A percentile compares a stretch with the other conserved stretches of the same genome.
Conservation (phyloP, 2,113 vertebrate genomes). For the Lethenteron camtschaticum region DNA sequence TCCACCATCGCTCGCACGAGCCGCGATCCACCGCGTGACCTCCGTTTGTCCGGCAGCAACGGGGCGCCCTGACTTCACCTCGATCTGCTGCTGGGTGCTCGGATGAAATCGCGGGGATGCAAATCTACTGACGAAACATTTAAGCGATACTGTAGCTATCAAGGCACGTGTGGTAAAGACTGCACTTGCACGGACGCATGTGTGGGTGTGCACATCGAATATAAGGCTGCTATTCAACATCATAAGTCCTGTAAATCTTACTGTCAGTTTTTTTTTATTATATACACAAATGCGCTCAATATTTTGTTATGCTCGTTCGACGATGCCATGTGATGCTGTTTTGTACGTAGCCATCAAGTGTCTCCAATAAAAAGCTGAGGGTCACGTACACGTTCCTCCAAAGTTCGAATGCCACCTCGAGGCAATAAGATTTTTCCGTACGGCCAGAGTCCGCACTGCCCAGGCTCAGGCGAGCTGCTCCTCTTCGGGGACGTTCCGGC, state of each 20-base stretch:
- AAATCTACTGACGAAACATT: not conserved
- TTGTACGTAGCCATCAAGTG: not conserved
- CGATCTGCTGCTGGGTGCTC: not conserved
- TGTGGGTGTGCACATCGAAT: too few species aligned
- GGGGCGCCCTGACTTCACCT: not conserved
- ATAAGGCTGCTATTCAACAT: too few species aligned
- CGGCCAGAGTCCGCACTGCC: not conserved
- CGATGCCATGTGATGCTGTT: not conserved
- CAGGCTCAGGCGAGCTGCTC: not conserved
- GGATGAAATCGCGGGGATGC: not conserved
- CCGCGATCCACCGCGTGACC: not conserved
- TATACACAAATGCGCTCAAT: too few species aligned
- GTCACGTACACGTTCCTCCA: not conserved
- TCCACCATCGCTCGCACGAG: constrained; percentile 74
- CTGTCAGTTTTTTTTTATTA: too few species aligned
- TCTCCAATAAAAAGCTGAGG: not conserved
- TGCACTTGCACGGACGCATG: not conserved
- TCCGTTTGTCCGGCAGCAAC: not conserved
- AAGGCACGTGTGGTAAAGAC: not conserved
- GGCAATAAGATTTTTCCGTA: not conserved
- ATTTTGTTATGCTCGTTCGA: not conserved
- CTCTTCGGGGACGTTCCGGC: constrained; percentile 33
- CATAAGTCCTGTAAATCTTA: too few species aligned
- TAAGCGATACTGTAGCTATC: not conserved
- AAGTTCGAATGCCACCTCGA: not conserved